Base-by-base conservation (phyloP, 2,113 vertebrate species). In the Notarius quadriscutis region DNA sequence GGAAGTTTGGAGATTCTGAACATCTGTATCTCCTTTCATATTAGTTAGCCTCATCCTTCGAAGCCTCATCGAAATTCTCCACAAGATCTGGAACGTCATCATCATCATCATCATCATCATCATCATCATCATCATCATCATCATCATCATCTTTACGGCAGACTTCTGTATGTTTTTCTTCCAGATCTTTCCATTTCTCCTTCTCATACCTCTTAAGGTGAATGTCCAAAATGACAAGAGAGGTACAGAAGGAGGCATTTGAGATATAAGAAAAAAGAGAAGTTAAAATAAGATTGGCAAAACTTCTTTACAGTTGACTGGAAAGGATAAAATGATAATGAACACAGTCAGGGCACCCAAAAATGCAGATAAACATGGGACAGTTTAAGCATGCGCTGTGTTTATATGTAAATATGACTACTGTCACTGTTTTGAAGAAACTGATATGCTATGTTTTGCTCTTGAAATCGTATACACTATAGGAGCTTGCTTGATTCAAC, bases 51-150 rank as follows among this genome's bases (percentile, higher is more conserved):
- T 99, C 97, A 75, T 98, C 96, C 96, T 99, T 99, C 65, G 98
- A 99, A 88, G 98, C 97, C 93, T 99, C 97, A 71, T 99, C 98
- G 8, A 99, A 99, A 92, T 99, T 99, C 95, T 98, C 97, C 95
- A 99, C 97, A 89, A 99, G 96, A 96, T 99, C 98, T 94, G 90
- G 41, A 41, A 41, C 41, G 0, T 41, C 41, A 41, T 41, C 41
- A 41, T 41, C 41, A 41, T 41, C 41, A 41, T 41, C 41, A 41
- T 41, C 34, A 41, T 41, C 34, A 41, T 41, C 71, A 74, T 48
- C 41, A 41, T 41, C 34, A 41, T 41, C 41, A 41, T 41, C 41
- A 41, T 41, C 41, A 41, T 41, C 41, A 41, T 41, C 41, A 41
- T 41, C 34, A 41, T 41, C 34, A 41, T 41, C 71, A 74, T 48